A percentile compares a stretch with the other conserved stretches of the same genome.
Evolutionary conservation across 2,888 invertebrate species (phyloP).

Genomic region (Drosophila cognata): DNA sequence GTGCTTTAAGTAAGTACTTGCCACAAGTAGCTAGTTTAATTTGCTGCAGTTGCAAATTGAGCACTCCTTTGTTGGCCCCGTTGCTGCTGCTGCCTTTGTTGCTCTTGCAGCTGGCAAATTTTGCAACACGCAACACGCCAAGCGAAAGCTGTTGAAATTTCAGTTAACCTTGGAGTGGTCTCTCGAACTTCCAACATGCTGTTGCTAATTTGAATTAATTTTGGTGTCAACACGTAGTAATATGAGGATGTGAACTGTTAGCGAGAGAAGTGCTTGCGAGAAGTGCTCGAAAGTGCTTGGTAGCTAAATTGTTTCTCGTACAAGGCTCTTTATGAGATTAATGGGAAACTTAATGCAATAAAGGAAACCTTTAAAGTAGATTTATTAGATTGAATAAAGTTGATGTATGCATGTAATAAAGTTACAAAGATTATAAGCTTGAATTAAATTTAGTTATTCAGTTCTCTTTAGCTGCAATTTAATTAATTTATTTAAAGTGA

Average conservation of each 20-base stretch:
- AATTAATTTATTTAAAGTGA: too few species aligned
- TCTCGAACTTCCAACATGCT: constrained; percentile 42
- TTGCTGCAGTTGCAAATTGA: constrained; percentile 49
- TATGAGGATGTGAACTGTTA: constrained; percentile 72
- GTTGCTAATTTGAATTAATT: constrained; percentile 76
- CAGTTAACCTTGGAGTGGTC: constrained; percentile 55
- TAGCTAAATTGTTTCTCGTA: neutral
- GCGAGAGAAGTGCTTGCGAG: constrained; percentile 19
- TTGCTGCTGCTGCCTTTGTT: constrained; percentile 20
- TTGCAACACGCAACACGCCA: constrained; percentile 69
- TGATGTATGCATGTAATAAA: too few species aligned
- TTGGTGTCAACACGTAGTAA: constrained; percentile 76
- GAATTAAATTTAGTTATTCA: neutral
- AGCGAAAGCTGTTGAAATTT: constrained; percentile 75
- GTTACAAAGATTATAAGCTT: neutral
- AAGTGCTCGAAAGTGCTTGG: constrained; percentile 5
- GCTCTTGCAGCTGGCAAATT: constrained; percentile 40
- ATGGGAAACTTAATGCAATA: constrained; percentile 12
- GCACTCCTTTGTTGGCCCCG: constrained; percentile 46
- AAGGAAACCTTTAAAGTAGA: neutral
- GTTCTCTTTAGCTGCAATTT: neutral
- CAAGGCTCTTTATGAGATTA: constrained; percentile 11
- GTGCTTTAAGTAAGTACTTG: constrained; percentile 50
- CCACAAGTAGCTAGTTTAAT: constrained; percentile 57
- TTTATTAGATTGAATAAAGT: neutral